Base-by-base conservation (phyloP, 2,888 invertebrate species). In the Calliscelio sp. region DNA sequence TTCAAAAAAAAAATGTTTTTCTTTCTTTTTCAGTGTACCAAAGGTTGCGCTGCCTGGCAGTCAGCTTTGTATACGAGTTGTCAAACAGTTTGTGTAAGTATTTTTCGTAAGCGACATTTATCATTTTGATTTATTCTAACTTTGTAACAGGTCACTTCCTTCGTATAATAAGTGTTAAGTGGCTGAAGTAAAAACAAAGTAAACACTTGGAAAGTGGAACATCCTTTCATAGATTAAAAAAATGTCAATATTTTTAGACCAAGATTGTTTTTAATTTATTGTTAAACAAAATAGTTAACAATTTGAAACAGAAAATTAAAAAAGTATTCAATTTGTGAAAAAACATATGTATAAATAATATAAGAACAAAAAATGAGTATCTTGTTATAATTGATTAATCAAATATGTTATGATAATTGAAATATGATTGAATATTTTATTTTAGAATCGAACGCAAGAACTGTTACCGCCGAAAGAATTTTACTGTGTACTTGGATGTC, bases 401-500 rank as follows among this genome's bases (percentile, higher is more conserved):
- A n/a, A n/a, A n/a, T n/a, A n/a, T n/a, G n/a, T n/a, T n/a, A n/a
- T n/a, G n/a, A n/a, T n/a, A n/a, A n/a, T n/a, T n/a, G n/a, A n/a
- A n/a, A n/a, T n/a, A n/a, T n/a, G n/a, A n/a, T n/a, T n/a, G n/a
- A n/a, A n/a, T n/a, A n/a, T n/a, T n/a, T n/a, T n/a, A n/a, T 94
- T 94, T 32, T 94, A 96, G 96, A 96, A 96, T 93, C 96, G 95
- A 85, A 96, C 96, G 16, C 94, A 95, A 79, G 95, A 96, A 88
- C 94, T 95, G 22, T 94, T 96, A 51, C 95, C 96, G 81, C 95
- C 96, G 1, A 95, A 96, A 89, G 96, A 96, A 91, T 93, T 97
- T 18, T 96, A 96, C 91, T 97, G 97, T 91, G 96, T 96, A 32
- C 95, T 96, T 94, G 97, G 97, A 73, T 97, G 97, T 92, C 96